Base-by-base conservation (phyloP, 2,888 invertebrate genomes). In the Athalia rosae region DNA sequence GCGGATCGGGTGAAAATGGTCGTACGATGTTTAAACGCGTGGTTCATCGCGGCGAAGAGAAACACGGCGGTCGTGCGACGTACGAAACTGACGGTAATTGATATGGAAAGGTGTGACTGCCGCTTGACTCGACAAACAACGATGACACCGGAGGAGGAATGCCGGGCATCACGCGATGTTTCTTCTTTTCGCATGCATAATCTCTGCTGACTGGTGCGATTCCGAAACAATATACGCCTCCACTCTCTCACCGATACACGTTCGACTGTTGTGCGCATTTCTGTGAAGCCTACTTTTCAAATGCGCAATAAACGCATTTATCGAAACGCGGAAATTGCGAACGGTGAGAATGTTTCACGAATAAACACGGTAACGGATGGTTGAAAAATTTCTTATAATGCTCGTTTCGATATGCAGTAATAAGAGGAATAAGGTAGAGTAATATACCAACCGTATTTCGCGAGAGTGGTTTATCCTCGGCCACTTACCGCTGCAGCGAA, bases 401-500 rank as follows among this genome's bases (percentile, higher is more conserved):
- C 28, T 28, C 28, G 28, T 47, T 66, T 4, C 66, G 48, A 66
- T 66, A 66, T 67, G 53, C 50, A 28, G 67, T 53, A 50, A 53
- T 8, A 28, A 28, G 28, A 2, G 50, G 41, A 48, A 28, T 11
- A 53, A 67, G 28, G 28, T 2, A 28, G 28, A 28, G 28, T 28
- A 28, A n/a, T 67, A 67, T 53, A 28, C 28, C 67, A 45, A 13
- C 13, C 67, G 15, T 41, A 67, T 67, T 11, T 48, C 41, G 4
- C 9, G 53, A 53, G 41, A n/a, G 11, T 41, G n/a, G 48, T 28
- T 28, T 53, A 67, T 67, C 53, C 6, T 28, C 53, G 47, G 50
- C 67, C 53, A 67, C 67, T 67, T 58, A 43, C 13, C 56, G 6
- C 50, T 58, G 45, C 43, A 71, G 71, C 45, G 71, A 50, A 71